Evolutionary conservation across 2,797 vertebrate genomes (phyloP).

Genomic region (Cichlasoma orientale): DNA sequence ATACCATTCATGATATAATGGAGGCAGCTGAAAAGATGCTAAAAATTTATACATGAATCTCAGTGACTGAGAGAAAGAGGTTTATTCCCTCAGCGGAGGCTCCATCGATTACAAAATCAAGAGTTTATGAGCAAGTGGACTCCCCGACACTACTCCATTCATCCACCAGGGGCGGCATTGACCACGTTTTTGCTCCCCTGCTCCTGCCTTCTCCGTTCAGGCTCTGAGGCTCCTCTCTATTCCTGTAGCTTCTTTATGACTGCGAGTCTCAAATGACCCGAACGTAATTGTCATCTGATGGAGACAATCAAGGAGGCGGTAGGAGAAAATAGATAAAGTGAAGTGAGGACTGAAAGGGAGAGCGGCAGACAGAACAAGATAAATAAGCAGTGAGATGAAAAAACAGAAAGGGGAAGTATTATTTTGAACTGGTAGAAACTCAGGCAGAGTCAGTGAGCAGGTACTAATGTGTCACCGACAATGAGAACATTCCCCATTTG

Average conservation of each 20-base stretch:
- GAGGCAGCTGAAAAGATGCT: neutral
- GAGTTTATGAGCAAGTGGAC: neutral
- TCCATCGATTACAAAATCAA: constrained; percentile 4
- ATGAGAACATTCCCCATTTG: neutral
- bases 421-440: neutral
- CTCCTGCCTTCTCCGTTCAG: constrained; percentile 12
- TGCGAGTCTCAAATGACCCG: constrained; percentile 22
- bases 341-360: constrained; percentile 18
- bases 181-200: constrained; percentile 23
- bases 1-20: neutral
- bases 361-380: constrained; percentile 14
- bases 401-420: constrained; percentile 17
- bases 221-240: constrained; percentile 21
- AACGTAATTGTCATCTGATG: constrained; percentile 39
- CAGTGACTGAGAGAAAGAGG: constrained; percentile 7
- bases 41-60: constrained; percentile 13
- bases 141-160: neutral
- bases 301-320: constrained; percentile 31
- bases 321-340: constrained; percentile 36
- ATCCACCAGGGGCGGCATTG: constrained; percentile 53
- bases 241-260: constrained; percentile 24
- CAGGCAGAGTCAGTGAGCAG: constrained; percentile 12
- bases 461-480: neutral
- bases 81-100: constrained; percentile 6
- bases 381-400: neutral